A percentile compares a stretch with the other conserved stretches of the same genome.
Evolutionary conservation across 1,140 invertebrate genomes (phyloP).

Genomic region (Vanessa tameamea): DNA sequence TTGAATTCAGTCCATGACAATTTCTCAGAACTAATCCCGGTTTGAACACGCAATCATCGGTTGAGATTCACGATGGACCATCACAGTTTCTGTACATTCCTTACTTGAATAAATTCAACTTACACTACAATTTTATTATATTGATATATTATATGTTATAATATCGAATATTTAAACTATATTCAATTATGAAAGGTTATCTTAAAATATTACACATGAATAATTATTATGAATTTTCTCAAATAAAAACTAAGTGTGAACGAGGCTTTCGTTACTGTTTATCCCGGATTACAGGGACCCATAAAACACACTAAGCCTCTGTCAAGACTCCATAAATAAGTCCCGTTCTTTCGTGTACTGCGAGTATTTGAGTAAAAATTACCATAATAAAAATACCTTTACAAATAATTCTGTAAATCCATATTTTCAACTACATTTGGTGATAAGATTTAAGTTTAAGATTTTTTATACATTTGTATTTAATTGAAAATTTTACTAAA

Average conservation of each 20-base stretch:
- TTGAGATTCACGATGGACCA: no score
- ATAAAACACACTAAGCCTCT: conserved; percentile 49
- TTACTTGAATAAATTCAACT: no score
- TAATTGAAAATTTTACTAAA: no score
- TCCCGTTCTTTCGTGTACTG: conserved; percentile 32
- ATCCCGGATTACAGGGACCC: conserved; percentile 46
- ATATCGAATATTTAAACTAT: neutral
- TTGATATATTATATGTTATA: neutral
- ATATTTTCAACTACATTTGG: neutral
- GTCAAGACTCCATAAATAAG: conserved; percentile 44
- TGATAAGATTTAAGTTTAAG: no score
- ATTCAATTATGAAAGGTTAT: neutral
- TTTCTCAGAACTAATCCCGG: no score
- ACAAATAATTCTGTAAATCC: neutral
- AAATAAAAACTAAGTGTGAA: conserved; percentile 38
- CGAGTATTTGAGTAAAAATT: conserved; percentile 14
- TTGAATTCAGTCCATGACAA: no score
- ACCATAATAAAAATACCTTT: neutral
- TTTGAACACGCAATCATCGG: no score
- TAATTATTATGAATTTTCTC: conserved; percentile 31
- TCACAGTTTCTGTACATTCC: no score
- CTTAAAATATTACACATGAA: neutral
- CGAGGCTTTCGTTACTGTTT: conserved; percentile 39
- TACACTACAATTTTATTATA: no score
- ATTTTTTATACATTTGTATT: no score